Conservation (phyloP, 2,888 invertebrate genomes). For the Heliconius erato region DNA sequence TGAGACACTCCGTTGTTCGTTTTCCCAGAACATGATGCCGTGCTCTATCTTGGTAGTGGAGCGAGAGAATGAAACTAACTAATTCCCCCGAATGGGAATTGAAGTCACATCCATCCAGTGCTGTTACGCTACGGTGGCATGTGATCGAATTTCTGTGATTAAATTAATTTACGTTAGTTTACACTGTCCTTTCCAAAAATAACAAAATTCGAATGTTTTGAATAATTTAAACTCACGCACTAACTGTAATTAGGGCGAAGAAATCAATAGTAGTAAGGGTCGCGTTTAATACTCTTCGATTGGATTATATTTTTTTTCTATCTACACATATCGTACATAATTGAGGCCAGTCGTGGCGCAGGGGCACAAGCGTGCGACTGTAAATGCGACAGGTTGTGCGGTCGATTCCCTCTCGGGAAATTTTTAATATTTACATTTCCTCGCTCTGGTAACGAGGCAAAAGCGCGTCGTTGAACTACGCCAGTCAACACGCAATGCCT, state of each 20-base stretch:
- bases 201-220: conserved; percentile 13
- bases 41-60: no score
- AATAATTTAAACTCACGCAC: conserved; percentile 39
- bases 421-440: neutral
- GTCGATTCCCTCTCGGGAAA: neutral
- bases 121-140: no score
- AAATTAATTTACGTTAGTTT: neutral
- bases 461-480: no score
- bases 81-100: neutral
- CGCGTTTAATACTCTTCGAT: neutral
- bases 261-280: conserved; percentile 30
- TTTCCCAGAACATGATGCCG: no score
- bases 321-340: neutral
- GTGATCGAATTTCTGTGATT: neutral
- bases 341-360: neutral
- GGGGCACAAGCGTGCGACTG: no score
- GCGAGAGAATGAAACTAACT: no score
- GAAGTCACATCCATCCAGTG: neutral
- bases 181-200: conserved; percentile 1
- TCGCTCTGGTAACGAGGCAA: neutral
- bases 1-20: no score
- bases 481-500: no score
- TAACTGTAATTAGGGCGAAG: conserved; percentile 27
- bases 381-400: neutral
- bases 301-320: neutral